These are phyloP conservation scores for Drosophila suboccidentalis DNA, from an alignment of 2,888 invertebrate species.

Conservation along the genomic window DNA sequence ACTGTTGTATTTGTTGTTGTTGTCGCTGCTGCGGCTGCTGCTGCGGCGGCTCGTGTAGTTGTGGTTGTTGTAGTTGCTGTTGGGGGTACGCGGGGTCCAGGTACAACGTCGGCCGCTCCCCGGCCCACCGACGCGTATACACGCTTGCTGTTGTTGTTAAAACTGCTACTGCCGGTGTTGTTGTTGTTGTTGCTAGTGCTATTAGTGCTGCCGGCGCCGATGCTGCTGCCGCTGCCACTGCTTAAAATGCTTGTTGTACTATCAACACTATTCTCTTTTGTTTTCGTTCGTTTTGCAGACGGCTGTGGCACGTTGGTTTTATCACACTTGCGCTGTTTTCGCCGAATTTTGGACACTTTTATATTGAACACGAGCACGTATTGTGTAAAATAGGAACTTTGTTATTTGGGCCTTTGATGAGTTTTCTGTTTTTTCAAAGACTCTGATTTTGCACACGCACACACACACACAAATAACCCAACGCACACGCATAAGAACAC, in stretches of 20 bases:
- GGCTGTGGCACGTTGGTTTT: slow-evolving; percentile 72
- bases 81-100: slow-evolving; percentile 48
- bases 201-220: slow-evolving; percentile 54
- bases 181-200: slow-evolving; percentile 39
- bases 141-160: slow-evolving; percentile 44
- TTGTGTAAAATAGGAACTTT: slow-evolving; percentile 67
- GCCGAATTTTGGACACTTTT: slow-evolving; percentile 81
- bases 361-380: slow-evolving; percentile 50
- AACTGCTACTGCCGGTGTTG: slow-evolving; percentile 45
- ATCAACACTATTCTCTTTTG: slow-evolving; percentile 75
- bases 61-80: slow-evolving; percentile 43
- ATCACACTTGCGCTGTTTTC: slow-evolving; percentile 80
- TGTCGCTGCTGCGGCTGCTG: slow-evolving; percentile 19
- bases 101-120: slow-evolving; percentile 67
- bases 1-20: slow-evolving; percentile 13
- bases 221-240: slow-evolving; percentile 57
- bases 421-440: slow-evolving; percentile 50
- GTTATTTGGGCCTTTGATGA: slow-evolving; percentile 36
- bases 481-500: slow-evolving; percentile 38
- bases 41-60: slow-evolving; percentile 32
- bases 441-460: slow-evolving; percentile 64
- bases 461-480: slow-evolving; percentile 35
- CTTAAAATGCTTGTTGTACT: slow-evolving; percentile 70
- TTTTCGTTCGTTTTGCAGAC: slow-evolving; percentile 72
- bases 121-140: slow-evolving; percentile 64